phyloP scores from a whole-genome alignment of 2,888 invertebrate genomes.

The Alloscopus bannaensis region DNA sequence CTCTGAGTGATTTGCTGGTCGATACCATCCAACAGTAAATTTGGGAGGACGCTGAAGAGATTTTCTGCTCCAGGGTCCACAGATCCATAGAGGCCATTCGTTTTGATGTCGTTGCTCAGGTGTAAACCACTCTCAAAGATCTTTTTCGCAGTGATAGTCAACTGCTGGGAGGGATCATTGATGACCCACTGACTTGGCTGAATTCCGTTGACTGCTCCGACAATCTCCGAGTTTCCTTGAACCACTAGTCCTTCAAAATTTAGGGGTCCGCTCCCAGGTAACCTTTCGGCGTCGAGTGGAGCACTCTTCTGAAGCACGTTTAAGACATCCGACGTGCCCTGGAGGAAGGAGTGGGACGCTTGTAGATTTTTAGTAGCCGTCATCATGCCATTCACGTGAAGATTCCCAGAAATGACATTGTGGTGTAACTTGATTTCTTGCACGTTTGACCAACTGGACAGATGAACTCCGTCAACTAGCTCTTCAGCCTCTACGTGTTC shows the following conservation, averaged over 20 bases:
- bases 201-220: conserved; percentile 34
- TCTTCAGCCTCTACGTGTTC: conserved; percentile 27
- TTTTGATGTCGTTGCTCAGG: conserved; percentile 20
- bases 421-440: conserved; percentile 10
- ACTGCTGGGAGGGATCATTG: conserved; percentile 13
- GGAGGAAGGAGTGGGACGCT: conserved; percentile 5
- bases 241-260: conserved; percentile 48
- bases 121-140: conserved; percentile 12
- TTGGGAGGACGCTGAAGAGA: conserved; percentile 37
- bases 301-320: conserved; percentile 35
- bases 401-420: not conserved
- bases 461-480: conserved; percentile 41
- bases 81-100: conserved; percentile 38
- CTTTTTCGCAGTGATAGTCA: conserved; percentile 42
- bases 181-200: conserved; percentile 49
- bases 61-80: conserved; percentile 12
- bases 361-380: not conserved
- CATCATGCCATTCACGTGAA: conserved; percentile 33
- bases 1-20: conserved; percentile 51
- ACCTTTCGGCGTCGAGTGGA: not conserved
- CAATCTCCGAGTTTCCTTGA: conserved; percentile 44
- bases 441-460: conserved; percentile 31
- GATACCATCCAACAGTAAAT: conserved; percentile 50
- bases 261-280: conserved; percentile 37
- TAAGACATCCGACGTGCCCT: conserved; percentile 17